Conservation (phyloP, 2,888 invertebrate species). For the Euzetes globulus region DNA sequence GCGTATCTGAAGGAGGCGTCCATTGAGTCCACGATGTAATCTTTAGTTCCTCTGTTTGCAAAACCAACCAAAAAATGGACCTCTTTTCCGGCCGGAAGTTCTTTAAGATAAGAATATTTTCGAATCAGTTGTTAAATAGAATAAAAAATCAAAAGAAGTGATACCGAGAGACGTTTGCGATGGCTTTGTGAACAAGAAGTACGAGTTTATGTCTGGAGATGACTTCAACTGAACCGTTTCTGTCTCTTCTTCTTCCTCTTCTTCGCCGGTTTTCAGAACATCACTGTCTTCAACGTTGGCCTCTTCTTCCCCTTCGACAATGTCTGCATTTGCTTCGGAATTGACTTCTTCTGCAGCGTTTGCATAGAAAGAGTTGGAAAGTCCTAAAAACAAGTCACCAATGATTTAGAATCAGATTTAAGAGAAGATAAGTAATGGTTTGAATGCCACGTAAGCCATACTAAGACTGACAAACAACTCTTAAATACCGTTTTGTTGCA, state of each 20-base stretch:
- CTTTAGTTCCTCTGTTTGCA: constrained; percentile 82
- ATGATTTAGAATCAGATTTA: neutral
- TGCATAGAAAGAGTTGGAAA: constrained; percentile 13
- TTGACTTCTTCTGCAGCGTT: constrained; percentile 47
- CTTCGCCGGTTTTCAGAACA: constrained; percentile 12
- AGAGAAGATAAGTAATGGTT: neutral
- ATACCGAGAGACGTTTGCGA: constrained; percentile 56
- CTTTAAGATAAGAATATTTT: no score
- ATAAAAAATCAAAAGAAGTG: constrained; percentile 40
- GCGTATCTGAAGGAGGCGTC: constrained; percentile 98
- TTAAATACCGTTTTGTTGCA: constrained; percentile 15
- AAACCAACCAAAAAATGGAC: constrained; percentile 95
- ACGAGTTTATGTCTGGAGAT: constrained; percentile 84
- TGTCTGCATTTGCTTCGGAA: constrained; percentile 41
- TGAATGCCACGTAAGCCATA: constrained; percentile 23
- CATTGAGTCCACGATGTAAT: constrained; percentile 82
- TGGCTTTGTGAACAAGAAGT: constrained; percentile 65
- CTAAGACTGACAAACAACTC: neutral
- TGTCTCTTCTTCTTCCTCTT: constrained; percentile 47
- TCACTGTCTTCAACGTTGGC: constrained; percentile 45
- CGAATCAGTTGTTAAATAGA: no score
- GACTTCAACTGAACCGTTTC: constrained; percentile 51
- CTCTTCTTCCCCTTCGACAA: constrained; percentile 56
- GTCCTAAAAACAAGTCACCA: neutral
- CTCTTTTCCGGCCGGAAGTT: constrained; percentile 80